These are phyloP conservation scores for Crematogaster levior DNA, from an alignment of 2,888 invertebrate genomes.

Conservation along the genomic window DNA sequence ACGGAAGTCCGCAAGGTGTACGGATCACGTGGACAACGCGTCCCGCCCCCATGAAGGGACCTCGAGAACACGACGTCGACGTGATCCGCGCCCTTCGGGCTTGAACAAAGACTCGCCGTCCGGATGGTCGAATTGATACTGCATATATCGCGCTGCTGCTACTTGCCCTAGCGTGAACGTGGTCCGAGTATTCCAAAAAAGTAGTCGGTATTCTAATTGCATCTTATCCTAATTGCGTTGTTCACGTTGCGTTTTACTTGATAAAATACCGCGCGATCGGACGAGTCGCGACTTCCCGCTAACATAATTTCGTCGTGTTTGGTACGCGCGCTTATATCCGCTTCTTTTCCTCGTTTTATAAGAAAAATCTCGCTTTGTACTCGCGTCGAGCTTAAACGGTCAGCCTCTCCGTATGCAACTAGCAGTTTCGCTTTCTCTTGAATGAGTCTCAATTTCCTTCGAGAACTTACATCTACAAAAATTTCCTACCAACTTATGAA, in stretches of 20 bases:
- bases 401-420: not conserved
- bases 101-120: constrained; percentile 63
- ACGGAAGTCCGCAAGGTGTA: constrained; percentile 63
- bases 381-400: constrained; percentile 39
- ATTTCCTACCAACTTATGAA: constrained; percentile 67
- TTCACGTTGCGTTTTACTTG: constrained; percentile 6
- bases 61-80: constrained; percentile 28
- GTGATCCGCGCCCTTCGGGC: constrained; percentile 55
- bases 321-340: not conserved
- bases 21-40: not conserved
- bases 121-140: constrained; percentile 21
- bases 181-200: constrained; percentile 27
- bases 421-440: constrained; percentile 16
- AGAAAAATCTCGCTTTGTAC: constrained; percentile 36
- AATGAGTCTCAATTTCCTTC: constrained; percentile 2
- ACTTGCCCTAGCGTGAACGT: constrained; percentile 4
- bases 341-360: constrained; percentile 1
- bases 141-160: constrained; percentile 7
- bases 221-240: constrained; percentile 38
- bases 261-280: constrained; percentile 34
- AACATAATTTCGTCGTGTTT: constrained; percentile 11
- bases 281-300: constrained; percentile 13
- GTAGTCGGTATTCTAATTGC: constrained; percentile 36
- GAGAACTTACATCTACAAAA: constrained; percentile 68
- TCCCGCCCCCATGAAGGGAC: too few species aligned